Percentiles rank a stretch among this genome's conserved stretches.
Evolutionary conservation across 2,113 vertebrate species (phyloP).

Genomic region (Spermophilus dauricus): DNA sequence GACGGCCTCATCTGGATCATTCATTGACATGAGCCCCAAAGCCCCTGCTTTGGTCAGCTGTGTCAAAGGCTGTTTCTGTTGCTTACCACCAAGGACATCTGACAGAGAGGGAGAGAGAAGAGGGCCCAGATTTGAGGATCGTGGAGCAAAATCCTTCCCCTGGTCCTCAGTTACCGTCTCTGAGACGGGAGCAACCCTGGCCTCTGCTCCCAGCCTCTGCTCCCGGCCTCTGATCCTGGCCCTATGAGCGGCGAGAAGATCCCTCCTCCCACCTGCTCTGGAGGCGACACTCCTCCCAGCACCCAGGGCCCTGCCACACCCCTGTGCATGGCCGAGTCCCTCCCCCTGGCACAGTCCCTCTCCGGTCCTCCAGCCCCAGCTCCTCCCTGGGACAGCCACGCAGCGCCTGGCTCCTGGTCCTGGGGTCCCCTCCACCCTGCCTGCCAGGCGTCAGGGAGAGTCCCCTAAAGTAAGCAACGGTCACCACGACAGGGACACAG

Average conservation of each 20-base stretch:
- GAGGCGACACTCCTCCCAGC: background rate
- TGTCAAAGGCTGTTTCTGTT: background rate
- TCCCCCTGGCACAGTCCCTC: background rate
- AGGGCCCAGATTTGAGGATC: background rate
- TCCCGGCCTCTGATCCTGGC: too few relatives aligned
- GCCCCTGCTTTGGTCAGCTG: background rate
- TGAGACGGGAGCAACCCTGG: background rate
- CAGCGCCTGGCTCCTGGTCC: too few relatives aligned
- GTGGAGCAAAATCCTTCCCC: background rate
- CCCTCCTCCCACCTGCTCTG: rapidly evolving
- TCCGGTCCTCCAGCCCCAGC: background rate
- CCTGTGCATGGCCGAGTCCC: background rate
- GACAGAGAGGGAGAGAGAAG: background rate
- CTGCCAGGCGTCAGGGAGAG: too few relatives aligned
- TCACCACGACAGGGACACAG: too few relatives aligned
- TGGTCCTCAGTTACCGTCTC: background rate
- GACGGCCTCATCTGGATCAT: background rate
- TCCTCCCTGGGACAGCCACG: too few relatives aligned
- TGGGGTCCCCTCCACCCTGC: too few relatives aligned
- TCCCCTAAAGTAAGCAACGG: too few relatives aligned
- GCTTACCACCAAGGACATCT: background rate
- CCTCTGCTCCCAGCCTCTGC: too few relatives aligned
- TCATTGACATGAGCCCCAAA: background rate
- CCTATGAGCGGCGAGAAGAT: background rate
- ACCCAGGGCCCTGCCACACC: rapidly evolving